Conservation (phyloP, 2,888 invertebrate genomes). For the Platerodrilus igneus region DNA sequence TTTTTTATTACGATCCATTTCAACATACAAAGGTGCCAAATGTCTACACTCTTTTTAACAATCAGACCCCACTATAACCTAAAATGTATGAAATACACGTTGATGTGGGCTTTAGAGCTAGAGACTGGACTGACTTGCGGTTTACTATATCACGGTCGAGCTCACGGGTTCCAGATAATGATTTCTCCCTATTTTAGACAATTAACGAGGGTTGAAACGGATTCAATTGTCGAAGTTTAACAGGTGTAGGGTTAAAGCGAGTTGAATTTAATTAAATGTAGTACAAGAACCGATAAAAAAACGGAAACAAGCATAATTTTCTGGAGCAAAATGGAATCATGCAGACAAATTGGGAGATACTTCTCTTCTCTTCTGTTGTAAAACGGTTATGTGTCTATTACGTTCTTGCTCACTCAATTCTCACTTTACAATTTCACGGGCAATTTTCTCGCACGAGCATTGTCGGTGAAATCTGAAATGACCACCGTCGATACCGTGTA, state of each 20-base stretch:
- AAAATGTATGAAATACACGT: constrained; percentile 16
- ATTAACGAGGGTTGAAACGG: constrained; percentile 49
- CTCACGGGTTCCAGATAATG: constrained; percentile 44
- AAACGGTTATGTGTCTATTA: constrained; percentile 32
- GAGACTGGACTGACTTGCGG: constrained; percentile 42
- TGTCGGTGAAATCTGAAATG: constrained; percentile 23
- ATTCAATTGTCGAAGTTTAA: constrained; percentile 48
- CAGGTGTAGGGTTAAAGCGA: constrained; percentile 46
- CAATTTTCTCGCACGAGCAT: constrained; percentile 31
- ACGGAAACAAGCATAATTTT: constrained; percentile 24
- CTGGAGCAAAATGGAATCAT: constrained; percentile 6
- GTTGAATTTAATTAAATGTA: constrained; percentile 45
- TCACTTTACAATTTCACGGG: constrained; percentile 33
- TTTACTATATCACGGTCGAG: constrained; percentile 42
- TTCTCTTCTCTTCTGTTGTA: constrained; percentile 24
- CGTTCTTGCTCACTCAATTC: constrained; percentile 34
- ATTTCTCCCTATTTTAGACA: constrained; percentile 47
- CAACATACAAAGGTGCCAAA: too few relatives aligned
- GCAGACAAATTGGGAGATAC: constrained; percentile 10
- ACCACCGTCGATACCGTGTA: too few relatives aligned
- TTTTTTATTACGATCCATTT: too few relatives aligned
- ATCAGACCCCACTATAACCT: too few relatives aligned
- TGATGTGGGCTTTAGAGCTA: constrained; percentile 22
- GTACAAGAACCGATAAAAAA: constrained; percentile 21
- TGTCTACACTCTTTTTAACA: too few relatives aligned